These are phyloP conservation scores for Ornithoptera alexandrae DNA, from an alignment of 2,888 invertebrate species.

Conservation along the genomic window DNA sequence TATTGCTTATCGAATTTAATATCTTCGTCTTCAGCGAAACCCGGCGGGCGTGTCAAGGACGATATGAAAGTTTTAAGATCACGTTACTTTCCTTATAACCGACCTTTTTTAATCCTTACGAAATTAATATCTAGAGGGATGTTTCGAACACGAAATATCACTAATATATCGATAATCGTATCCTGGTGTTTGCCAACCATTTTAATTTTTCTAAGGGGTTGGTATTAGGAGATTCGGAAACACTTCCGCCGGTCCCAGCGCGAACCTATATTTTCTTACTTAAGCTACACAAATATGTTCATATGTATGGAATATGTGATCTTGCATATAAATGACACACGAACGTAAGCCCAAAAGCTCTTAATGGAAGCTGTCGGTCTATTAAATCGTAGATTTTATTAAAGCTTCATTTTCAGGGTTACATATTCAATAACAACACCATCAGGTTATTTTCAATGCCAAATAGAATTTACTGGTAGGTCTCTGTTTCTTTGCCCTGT, in stretches of 20 bases:
- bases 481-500: no score
- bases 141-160: neutral
- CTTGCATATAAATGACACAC: slow-evolving; percentile 54
- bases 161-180: neutral
- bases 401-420: slow-evolving; percentile 27
- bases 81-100: neutral
- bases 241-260: neutral
- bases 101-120: neutral
- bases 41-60: no score
- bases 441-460: slow-evolving; percentile 7
- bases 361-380: slow-evolving; percentile 52
- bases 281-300: slow-evolving; percentile 48
- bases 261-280: slow-evolving; percentile 32
- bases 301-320: slow-evolving; percentile 45
- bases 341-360: slow-evolving; percentile 48
- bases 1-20: neutral
- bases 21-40: neutral
- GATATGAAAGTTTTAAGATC: neutral
- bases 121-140: neutral
- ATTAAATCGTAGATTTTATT: slow-evolving; percentile 39
- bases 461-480: neutral
- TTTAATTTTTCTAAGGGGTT: neutral
- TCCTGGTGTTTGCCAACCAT: neutral
- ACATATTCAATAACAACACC: slow-evolving; percentile 19
- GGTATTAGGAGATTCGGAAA: neutral